Base-by-base conservation (phyloP, 2,888 invertebrate genomes). In the Meteorus cinctellus region DNA sequence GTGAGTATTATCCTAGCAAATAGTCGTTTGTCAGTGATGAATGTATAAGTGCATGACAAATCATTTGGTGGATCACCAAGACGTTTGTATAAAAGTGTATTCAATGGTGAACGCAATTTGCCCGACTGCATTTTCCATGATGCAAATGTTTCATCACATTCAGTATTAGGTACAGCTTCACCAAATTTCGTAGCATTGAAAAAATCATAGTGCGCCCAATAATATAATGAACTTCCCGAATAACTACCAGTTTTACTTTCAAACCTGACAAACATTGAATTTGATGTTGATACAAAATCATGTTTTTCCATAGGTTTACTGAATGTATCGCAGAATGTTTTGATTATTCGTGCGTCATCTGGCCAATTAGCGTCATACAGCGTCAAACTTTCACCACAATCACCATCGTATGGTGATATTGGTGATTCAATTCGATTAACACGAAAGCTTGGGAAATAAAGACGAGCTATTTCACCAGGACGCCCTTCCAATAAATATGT, bases 171-270 rank as follows among this genome's bases (percentile, higher is more conserved):
- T 0, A 97, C 95, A 0, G 95, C 94, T 80, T 95, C 96, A 0
- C 97, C 97, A 80, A 95, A 94, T 71, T 95, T 94, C 0, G 96
- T 96, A 84, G 96, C 96, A 89, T 97, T 97, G 90, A 97, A 97
- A 91, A 97, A 97, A 86, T 97, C 97, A 86, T 97, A 97, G 87
- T 97, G 97, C 0, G 97, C 97, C 97, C 97, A 97, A 88, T 97
- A 97, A 90, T 97, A 97, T 16, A 97, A 91, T 0, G 97, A 97
- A n/a, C 96, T 96, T 0, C 97, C 97, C 78, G 96, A 96, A 84
- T 97, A 97, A 81, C 96, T 96, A 29, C 97, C 97, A 1, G 97
- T 96, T 88, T 96, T 96, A 90, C 97, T 97, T 85, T 97, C 96
- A 87, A 97, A 97, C 79, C 96, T 92, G 0, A 97, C 96, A 85